Evolutionary conservation across 2,797 vertebrate species (phyloP).

Genomic region (Sebastes glaucus): DNA sequence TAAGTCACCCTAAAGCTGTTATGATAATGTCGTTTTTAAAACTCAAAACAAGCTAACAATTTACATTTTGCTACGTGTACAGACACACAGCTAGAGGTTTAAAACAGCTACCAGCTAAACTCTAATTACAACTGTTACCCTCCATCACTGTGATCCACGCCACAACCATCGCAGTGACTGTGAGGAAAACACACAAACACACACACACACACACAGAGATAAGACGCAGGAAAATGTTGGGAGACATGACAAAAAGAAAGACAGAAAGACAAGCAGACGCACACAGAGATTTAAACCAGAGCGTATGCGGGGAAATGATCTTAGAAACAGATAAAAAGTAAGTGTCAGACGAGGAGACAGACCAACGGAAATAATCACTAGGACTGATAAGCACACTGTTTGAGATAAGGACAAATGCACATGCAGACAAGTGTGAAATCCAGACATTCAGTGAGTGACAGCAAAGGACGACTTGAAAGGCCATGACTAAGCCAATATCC

Average conservation of each 20-base stretch:
- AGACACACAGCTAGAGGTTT: slow-evolving; percentile 49
- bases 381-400: slow-evolving; percentile 62
- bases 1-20: slow-evolving; percentile 35
- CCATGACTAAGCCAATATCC: slow-evolving; percentile 58
- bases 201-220: slow-evolving; percentile 7
- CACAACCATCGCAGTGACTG: slow-evolving; percentile 82
- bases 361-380: slow-evolving; percentile 61
- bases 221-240: slow-evolving; percentile 28
- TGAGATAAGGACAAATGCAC: slow-evolving; percentile 64
- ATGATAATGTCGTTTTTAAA: slow-evolving; percentile 7
- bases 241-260: slow-evolving; percentile 26
- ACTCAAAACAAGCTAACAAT: slow-evolving; percentile 20
- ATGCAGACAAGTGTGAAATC: slow-evolving; percentile 75
- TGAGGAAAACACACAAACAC: slow-evolving; percentile 43
- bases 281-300: background rate
- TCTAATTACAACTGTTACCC: slow-evolving; percentile 74
- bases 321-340: slow-evolving; percentile 46
- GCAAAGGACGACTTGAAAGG: slow-evolving; percentile 69
- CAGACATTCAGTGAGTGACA: slow-evolving; percentile 62
- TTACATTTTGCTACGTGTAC: background rate
- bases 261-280: slow-evolving; percentile 1
- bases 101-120: slow-evolving; percentile 42
- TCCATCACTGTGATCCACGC: slow-evolving; percentile 85
- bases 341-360: slow-evolving; percentile 53
- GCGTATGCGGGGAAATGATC: slow-evolving; percentile 39